A percentile compares a stretch with the other conserved stretches of the same genome.
Evolutionary conservation across 2,888 invertebrate genomes (phyloP).

Genomic region (Nemotelus nigrinus): DNA sequence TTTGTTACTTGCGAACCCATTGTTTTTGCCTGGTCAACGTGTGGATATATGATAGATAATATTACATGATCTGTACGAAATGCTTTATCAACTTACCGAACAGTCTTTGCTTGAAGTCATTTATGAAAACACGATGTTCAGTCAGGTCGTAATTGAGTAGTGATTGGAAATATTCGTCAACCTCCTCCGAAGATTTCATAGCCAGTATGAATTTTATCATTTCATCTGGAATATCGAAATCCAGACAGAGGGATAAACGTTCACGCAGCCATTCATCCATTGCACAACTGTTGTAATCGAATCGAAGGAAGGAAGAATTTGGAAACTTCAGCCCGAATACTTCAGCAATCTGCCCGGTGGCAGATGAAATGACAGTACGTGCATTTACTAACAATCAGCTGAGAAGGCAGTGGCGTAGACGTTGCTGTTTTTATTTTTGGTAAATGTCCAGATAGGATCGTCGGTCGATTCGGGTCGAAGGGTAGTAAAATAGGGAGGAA

Average conservation of each 20-base stretch:
- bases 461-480: no score
- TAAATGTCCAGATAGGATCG: no score
- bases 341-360: no score
- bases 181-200: slow-evolving; percentile 76
- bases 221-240: slow-evolving; percentile 76
- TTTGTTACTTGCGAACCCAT: background rate
- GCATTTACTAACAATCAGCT: no score
- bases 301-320: no score
- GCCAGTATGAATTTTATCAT: slow-evolving; percentile 79
- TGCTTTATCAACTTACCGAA: slow-evolving; percentile 62
- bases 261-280: slow-evolving; percentile 77
- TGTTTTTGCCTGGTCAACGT: slow-evolving; percentile 1
- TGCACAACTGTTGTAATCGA: slow-evolving; percentile 27
- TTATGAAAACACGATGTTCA: slow-evolving; percentile 74
- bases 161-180: slow-evolving; percentile 81
- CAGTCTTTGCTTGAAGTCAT: slow-evolving; percentile 69
- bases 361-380: no score
- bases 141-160: slow-evolving; percentile 75
- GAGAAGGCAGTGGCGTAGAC: no score
- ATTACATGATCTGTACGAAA: background rate
- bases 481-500: no score
- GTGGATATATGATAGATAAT: background rate
- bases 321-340: no score
- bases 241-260: slow-evolving; percentile 72
- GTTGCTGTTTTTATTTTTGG: no score